phyloP scores from a whole-genome alignment of 2,797 vertebrate species.

The Microctenopoma stevenorrisi region DNA sequence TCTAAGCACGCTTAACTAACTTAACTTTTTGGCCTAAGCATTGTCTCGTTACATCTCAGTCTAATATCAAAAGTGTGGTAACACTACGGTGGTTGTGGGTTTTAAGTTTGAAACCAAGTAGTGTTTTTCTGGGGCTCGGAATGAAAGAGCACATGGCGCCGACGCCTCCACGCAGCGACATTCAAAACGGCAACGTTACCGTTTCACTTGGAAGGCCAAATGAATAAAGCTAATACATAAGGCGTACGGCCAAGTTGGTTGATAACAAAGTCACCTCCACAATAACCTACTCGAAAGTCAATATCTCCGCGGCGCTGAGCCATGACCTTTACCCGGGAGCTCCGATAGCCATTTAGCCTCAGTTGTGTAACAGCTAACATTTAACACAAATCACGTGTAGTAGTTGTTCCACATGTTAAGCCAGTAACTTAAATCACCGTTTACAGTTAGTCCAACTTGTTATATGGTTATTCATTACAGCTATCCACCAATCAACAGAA shows the following conservation, averaged over 20 bases:
- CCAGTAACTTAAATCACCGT: background rate
- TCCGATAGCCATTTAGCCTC: constrained; percentile 35
- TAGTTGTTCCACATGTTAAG: constrained; percentile 1
- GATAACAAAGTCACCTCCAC: fast-evolving
- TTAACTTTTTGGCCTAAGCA: fast-evolving
- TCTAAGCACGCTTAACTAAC: background rate
- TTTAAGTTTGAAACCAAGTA: background rate
- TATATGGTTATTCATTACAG: fast-evolving
- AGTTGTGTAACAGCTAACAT: constrained; percentile 61
- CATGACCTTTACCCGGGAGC: constrained; percentile 51
- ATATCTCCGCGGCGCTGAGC: background rate
- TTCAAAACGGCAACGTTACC: background rate
- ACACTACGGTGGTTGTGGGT: background rate
- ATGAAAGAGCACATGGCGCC: constrained; percentile 74
- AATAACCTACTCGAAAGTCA: background rate
- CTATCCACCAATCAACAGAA: fast-evolving
- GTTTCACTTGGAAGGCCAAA: fast-evolving
- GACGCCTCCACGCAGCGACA: constrained; percentile 15
- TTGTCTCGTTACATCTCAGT: too few relatives aligned
- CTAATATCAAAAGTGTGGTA: fast-evolving
- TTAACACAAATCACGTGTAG: constrained; percentile 53
- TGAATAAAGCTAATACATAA: fast-evolving
- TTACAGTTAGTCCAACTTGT: background rate
- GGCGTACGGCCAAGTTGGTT: fast-evolving
- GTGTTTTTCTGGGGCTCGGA: background rate